Evolutionary conservation across 2,888 invertebrate genomes (phyloP).

Genomic region (Lypha dubia): DNA sequence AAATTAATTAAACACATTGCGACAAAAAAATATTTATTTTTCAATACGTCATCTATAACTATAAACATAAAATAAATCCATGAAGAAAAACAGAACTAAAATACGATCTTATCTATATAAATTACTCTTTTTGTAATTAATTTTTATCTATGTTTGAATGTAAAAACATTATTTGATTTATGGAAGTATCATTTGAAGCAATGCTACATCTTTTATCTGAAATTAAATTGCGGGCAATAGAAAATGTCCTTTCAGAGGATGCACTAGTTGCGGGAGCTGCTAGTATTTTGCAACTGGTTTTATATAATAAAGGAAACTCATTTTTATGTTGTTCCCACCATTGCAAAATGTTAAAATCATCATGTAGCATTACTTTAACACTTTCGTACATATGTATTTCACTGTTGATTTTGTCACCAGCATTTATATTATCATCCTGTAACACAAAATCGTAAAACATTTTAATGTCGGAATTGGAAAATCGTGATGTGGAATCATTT

Average conservation of each 20-base stretch:
- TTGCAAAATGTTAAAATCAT: conserved; percentile 61
- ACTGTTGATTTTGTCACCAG: conserved; percentile 31
- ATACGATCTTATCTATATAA: conserved; percentile 28
- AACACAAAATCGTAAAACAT: conserved; percentile 62
- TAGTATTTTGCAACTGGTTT: conserved; percentile 68
- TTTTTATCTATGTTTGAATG: conserved; percentile 44
- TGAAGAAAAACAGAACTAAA: conserved; percentile 29
- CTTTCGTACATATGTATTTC: conserved; percentile 62
- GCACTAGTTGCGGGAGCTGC: conserved; percentile 63
- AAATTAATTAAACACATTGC: conserved; percentile 29
- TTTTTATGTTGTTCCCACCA: conserved; percentile 54
- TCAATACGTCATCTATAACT: conserved; percentile 22
- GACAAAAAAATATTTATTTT: conserved; percentile 28
- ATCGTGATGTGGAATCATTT: conserved; percentile 37
- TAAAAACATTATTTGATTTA: conserved; percentile 68
- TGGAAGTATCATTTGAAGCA: conserved; percentile 29
- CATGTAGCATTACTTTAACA: conserved; percentile 31
- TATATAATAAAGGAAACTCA: conserved; percentile 67
- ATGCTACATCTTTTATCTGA: conserved; percentile 45
- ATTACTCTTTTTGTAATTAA: conserved; percentile 29
- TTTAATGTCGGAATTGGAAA: conserved; percentile 27
- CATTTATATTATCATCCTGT: conserved; percentile 15
- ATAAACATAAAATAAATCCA: conserved; percentile 29
- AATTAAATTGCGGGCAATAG: conserved; percentile 59
- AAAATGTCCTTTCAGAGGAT: conserved; percentile 62